Conservation (phyloP, 2,888 invertebrate genomes). For the Keiferia lycopersicella region DNA sequence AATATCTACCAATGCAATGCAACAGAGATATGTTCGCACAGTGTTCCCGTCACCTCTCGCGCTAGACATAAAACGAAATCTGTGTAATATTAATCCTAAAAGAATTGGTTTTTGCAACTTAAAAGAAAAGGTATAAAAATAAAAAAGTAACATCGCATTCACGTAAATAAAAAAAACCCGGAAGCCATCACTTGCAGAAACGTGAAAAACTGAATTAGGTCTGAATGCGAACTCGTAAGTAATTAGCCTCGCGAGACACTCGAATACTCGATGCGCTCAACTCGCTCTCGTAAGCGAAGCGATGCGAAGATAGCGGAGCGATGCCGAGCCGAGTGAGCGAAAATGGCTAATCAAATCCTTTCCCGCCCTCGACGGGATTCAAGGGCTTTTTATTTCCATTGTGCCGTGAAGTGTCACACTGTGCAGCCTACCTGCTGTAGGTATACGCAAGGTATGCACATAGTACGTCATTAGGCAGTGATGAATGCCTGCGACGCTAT, state of each 20-base stretch:
- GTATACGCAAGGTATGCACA: constrained; percentile 19
- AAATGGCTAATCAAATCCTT: constrained; percentile 81
- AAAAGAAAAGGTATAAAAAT: too few species aligned
- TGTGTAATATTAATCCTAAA: too few species aligned
- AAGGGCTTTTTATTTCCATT: constrained; percentile 77
- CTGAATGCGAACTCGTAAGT: constrained; percentile 79
- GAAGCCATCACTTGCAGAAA: constrained; percentile 63
- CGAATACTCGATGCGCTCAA: constrained; percentile 73
- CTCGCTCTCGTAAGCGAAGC: constrained; percentile 74
- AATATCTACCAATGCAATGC: too few species aligned
- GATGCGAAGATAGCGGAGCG: constrained; percentile 73
- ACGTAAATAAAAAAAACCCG: background rate
- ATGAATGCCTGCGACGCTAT: background rate
- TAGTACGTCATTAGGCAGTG: constrained; percentile 18
- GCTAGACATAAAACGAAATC: too few species aligned
- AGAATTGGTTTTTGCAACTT: background rate
- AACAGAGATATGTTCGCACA: too few species aligned
- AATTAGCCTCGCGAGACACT: constrained; percentile 80
- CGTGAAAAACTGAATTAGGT: constrained; percentile 77
- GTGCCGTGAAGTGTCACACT: constrained; percentile 72
- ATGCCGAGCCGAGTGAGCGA: constrained; percentile 66
- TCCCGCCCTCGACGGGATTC: constrained; percentile 70
- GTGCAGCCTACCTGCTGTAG: constrained; percentile 28
- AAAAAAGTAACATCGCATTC: background rate
- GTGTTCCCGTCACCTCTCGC: constrained; percentile 45